Percentiles rank a stretch among this genome's conserved stretches.
Evolutionary conservation across 1,140 invertebrate genomes (phyloP).

Genomic region (Heliothis virescens): DNA sequence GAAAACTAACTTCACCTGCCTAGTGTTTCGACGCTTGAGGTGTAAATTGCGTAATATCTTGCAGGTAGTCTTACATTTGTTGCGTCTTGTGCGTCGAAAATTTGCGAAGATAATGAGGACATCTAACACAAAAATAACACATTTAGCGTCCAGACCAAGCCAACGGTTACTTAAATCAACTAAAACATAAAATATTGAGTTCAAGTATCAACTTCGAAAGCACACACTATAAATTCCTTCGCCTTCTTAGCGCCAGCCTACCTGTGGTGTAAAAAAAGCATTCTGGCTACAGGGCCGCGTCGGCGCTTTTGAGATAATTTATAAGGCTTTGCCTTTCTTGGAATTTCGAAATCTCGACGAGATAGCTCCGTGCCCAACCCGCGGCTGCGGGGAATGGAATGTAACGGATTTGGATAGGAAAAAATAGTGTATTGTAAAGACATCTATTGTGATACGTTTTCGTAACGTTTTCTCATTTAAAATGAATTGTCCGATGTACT

Average conservation of each 20-base stretch:
- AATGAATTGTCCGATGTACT: constrained; percentile 46
- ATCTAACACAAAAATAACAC: too few species aligned
- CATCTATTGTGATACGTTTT: constrained; percentile 58
- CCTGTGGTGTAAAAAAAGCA: constrained; percentile 84
- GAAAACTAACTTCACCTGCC: too few species aligned
- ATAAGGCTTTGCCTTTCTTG: constrained; percentile 85
- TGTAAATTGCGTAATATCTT: too few species aligned
- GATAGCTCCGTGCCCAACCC: constrained; percentile 71
- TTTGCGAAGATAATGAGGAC: too few species aligned
- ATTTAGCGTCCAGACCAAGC: neutral
- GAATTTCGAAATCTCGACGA: constrained; percentile 85
- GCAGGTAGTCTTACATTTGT: too few species aligned
- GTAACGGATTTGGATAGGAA: constrained; percentile 82
- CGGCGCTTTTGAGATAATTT: constrained; percentile 86
- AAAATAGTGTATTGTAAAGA: constrained; percentile 76
- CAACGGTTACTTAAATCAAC: neutral
- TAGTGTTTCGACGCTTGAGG: too few species aligned
- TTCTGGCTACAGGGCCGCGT: constrained; percentile 82
- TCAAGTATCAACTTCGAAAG: constrained; percentile 61
- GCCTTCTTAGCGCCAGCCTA: constrained; percentile 85
- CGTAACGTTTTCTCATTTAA: constrained; percentile 59
- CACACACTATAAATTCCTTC: constrained; percentile 77
- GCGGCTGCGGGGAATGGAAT: constrained; percentile 81
- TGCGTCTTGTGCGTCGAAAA: too few species aligned
- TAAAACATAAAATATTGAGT: neutral